Conservation (phyloP, 2,113 vertebrate species). For the Pseudorectes ferrugineus region DNA sequence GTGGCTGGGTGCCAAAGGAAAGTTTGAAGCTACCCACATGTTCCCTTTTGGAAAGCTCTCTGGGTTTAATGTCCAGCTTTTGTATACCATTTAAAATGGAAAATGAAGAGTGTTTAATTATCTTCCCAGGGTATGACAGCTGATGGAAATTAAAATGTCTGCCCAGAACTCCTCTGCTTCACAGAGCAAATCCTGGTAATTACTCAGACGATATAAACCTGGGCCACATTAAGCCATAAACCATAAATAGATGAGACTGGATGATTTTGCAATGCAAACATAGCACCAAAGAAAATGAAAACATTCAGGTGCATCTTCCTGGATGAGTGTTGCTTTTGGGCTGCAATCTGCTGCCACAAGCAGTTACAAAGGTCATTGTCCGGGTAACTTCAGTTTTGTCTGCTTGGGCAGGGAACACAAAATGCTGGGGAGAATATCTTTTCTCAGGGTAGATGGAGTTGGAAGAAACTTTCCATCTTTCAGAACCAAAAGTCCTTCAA, state of each 20-base stretch:
- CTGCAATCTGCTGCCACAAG: not conserved
- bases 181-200: not conserved
- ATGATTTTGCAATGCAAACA: not conserved
- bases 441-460: not conserved
- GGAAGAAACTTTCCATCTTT: not conserved
- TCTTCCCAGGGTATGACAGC: slow-evolving; percentile 22
- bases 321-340: not conserved
- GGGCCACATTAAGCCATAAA: not conserved
- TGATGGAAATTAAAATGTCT: not conserved
- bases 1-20: slow-evolving; percentile 53
- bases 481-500: not conserved
- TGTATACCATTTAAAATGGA: slow-evolving; percentile 14
- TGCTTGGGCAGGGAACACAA: not conserved
- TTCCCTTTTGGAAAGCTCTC: slow-evolving; percentile 36
- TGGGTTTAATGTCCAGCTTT: not conserved
- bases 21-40: slow-evolving; percentile 46
- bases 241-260: not conserved
- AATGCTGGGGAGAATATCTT: not conserved
- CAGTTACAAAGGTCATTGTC: not conserved
- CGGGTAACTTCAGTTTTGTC: not conserved
- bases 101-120: slow-evolving; percentile 26
- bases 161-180: not conserved
- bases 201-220: not conserved
- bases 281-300: not conserved
- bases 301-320: not conserved